phyloP scores from a whole-genome alignment of 2,113 vertebrate species.

The Eupsittula cactorum region DNA sequence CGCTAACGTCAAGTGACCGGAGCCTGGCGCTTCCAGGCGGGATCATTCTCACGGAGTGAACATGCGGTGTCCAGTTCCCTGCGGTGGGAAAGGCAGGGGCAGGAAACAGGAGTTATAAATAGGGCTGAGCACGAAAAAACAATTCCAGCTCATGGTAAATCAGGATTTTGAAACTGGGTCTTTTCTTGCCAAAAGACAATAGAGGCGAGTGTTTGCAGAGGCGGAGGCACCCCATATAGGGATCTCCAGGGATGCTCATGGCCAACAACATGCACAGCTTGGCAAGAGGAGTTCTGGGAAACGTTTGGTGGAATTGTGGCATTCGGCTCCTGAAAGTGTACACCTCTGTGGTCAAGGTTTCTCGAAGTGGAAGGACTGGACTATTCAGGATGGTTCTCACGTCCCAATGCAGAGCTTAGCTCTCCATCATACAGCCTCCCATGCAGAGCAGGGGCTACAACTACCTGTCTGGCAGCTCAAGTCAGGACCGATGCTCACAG shows the following conservation, averaged over 20 bases:
- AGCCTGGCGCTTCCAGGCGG: background rate
- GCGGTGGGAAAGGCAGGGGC: background rate
- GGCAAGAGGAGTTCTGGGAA: background rate
- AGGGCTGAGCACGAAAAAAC: background rate
- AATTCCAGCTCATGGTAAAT: background rate
- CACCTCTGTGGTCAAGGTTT: background rate
- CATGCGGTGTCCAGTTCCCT: fast-evolving
- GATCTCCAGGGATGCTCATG: background rate
- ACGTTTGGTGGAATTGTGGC: fast-evolving
- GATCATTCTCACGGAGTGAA: background rate
- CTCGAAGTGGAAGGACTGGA: background rate
- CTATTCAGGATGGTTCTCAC: background rate
- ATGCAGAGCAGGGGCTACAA: background rate
- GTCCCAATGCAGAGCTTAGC: background rate
- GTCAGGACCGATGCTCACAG: background rate
- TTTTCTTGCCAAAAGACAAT: background rate
- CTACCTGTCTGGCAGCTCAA: fast-evolving
- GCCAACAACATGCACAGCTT: background rate
- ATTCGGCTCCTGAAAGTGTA: background rate
- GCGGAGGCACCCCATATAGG: background rate
- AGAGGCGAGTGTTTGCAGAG: fast-evolving
- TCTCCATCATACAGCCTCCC: fast-evolving
- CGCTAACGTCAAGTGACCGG: fast-evolving
- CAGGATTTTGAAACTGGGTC: background rate
- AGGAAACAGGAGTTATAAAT: constrained; percentile 2